Base-by-base conservation (phyloP, 2,113 vertebrate genomes). In the Grus americana region DNA sequence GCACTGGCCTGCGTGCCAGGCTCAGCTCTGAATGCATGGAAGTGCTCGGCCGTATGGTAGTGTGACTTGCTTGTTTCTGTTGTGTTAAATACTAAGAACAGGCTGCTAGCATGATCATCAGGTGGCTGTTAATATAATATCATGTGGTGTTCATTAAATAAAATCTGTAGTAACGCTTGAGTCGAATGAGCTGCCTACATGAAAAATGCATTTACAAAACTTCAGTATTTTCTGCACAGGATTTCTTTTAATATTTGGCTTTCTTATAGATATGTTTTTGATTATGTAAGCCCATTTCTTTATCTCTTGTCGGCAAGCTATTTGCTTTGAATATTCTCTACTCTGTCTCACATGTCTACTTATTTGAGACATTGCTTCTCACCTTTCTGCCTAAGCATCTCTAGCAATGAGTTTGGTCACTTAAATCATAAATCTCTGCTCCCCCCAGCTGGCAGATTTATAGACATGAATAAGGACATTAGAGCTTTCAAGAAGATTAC, bases 41-140 rank as follows among this genome's bases (percentile, higher is more conserved):
- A 34, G 16, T 24, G 2, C 20, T 67, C 0, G 4, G 46, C 58
- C 0, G 0, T 23, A 4, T 21, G 47, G 50, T 58, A 75, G 47
- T 0, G 61, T 57, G 40, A 61, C 57, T 86, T 4, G 3, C 58
- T 87, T 29, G 26, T 61, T 67, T 78, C 79, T 87, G 19, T 73
- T 54, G 30, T 40, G 34, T 73, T 79, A n/a, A 81, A 54, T 27
- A 3, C 34, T 22, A 57, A 71, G 61, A 93, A 30, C n/a, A 84
- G 76, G 49, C 68, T 91, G 79, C n/a, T 88, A 32, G n/a, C 0
- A 0, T 86, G 72, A 72, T 79, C 61, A 47, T 88, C 62, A 80
- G 52, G 59, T 94, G 76, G 54, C 52, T 90, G 75, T 59, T 92
- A 78, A 55, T 88, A 40, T 30, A 90, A 14, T 61, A 46, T 86